Evolutionary conservation across 2,888 invertebrate genomes (phyloP).

Genomic region (Sesia apiformis): DNA sequence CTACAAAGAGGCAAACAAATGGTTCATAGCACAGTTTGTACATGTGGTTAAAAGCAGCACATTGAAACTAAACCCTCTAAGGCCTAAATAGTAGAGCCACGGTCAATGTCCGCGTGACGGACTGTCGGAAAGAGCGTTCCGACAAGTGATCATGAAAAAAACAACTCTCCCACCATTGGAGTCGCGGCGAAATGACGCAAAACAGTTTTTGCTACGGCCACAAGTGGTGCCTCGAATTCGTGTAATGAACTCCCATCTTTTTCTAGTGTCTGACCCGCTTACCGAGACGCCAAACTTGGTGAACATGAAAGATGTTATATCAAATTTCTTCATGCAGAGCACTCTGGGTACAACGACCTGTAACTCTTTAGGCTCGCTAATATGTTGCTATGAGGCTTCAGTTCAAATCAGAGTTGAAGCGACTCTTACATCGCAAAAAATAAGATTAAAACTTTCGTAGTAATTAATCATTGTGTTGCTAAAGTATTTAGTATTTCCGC

Average conservation of each 20-base stretch:
- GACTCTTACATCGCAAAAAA: too few relatives aligned
- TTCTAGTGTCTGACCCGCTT: conserved; percentile 36
- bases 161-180: conserved; percentile 36
- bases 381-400: conserved; percentile 9
- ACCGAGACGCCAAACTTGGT: conserved; percentile 26
- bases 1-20: not conserved
- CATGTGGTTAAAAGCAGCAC: not conserved
- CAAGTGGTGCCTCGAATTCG: conserved; percentile 39
- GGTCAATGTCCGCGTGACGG: conserved; percentile 62
- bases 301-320: conserved; percentile 37
- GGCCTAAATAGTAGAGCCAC: conserved; percentile 52
- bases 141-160: conserved; percentile 56
- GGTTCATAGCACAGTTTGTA: not conserved
- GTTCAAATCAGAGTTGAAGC: not conserved
- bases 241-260: conserved; percentile 40
- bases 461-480: too few relatives aligned
- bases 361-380: conserved; percentile 23
- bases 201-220: conserved; percentile 43
- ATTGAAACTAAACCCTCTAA: conserved; percentile 24
- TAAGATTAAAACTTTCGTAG: too few relatives aligned
- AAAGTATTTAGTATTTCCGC: too few relatives aligned
- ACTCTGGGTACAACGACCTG: conserved; percentile 37
- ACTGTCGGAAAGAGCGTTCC: conserved; percentile 49
- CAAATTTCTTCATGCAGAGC: conserved; percentile 30
- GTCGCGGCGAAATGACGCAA: conserved; percentile 53